These are phyloP conservation scores for Pteronura brasiliensis DNA, from an alignment of 2,113 vertebrate genomes.

Conservation along the genomic window DNA sequence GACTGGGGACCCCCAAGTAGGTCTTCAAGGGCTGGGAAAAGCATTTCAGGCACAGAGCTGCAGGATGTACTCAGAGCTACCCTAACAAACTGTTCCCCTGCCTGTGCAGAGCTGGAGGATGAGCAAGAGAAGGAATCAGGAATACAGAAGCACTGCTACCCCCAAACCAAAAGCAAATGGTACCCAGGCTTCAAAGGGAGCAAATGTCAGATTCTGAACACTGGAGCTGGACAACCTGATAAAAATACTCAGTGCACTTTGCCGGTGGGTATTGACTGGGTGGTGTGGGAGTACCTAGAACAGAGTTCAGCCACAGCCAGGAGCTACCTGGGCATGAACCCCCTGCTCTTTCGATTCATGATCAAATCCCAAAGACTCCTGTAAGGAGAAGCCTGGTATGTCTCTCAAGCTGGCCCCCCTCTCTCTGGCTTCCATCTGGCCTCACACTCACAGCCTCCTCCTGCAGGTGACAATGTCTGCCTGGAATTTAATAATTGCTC, in stretches of 20 bases:
- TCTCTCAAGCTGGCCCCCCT: neutral
- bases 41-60: neutral
- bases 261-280: constrained; percentile 16
- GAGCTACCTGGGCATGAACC: neutral
- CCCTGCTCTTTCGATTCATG: neutral
- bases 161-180: neutral
- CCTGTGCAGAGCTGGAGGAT: too few relatives aligned
- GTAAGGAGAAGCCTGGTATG: neutral
- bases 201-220: neutral
- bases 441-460: neutral
- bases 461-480: neutral
- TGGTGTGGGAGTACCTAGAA: neutral
- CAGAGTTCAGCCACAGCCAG: neutral
- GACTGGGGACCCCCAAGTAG: neutral
- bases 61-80: neutral
- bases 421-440: neutral
- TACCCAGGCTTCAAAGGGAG: neutral
- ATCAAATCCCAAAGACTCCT: neutral
- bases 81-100: neutral
- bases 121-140: neutral
- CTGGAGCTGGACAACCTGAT: neutral
- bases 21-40: neutral
- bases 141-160: neutral
- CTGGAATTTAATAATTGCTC: neutral
- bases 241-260: neutral